Conservation (phyloP, 1,140 invertebrate genomes). For the Aporrectodea caliginosa region DNA sequence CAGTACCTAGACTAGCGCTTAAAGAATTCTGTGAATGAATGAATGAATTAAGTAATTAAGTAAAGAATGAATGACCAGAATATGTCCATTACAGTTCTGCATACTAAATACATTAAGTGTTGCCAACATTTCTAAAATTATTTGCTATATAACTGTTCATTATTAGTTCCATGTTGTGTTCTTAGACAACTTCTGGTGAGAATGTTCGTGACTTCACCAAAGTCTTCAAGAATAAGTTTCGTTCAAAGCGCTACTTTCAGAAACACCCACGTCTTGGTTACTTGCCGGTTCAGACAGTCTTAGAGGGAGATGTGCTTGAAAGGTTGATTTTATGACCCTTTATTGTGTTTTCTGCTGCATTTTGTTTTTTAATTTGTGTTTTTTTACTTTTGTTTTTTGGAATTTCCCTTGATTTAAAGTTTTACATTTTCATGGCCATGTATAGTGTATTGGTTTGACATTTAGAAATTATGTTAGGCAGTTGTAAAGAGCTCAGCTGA, state of each 20-base stretch:
- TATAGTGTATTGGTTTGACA: not conserved
- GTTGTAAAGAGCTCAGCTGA: not conserved
- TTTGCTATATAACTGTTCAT: too few species aligned
- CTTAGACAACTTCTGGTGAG: conserved; percentile 91
- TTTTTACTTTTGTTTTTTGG: not conserved
- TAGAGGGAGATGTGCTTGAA: not conserved
- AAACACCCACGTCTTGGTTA: conserved; percentile 95
- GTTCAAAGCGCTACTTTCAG: conserved; percentile 92
- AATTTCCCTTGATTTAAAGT: not conserved
- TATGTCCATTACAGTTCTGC: too few species aligned
- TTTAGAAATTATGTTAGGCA: not conserved
- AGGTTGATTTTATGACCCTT: too few species aligned
- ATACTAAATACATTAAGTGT: too few species aligned
- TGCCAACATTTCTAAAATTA: too few species aligned
- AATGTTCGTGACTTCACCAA: conserved; percentile 95
- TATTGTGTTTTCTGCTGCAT: too few species aligned
- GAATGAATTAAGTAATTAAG: not conserved
- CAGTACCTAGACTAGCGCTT: too few species aligned
- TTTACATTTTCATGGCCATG: not conserved
- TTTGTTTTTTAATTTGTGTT: not conserved
- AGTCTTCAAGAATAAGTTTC: conserved; percentile 96
- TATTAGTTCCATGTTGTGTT: too few species aligned
- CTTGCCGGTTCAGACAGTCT: conserved; percentile 84
- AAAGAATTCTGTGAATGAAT: not conserved
- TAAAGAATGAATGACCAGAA: not conserved